Base-by-base conservation (phyloP, 2,888 invertebrate genomes). In the Tribolium freemani region DNA sequence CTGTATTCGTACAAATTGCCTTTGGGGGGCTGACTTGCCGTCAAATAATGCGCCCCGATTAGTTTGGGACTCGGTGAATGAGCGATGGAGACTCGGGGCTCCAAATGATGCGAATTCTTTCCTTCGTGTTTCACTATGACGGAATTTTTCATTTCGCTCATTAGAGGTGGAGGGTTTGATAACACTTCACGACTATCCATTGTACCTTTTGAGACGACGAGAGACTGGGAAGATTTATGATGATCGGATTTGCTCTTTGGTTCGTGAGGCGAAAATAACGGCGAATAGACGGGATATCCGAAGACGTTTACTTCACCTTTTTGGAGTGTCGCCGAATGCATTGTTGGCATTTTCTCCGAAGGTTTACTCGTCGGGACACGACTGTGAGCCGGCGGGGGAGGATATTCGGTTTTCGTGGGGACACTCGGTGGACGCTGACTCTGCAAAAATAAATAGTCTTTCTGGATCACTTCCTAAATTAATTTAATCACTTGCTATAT, bases 91-190 rank as follows among this genome's bases (percentile, higher is more conserved):
- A 83, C 84, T 67, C 85, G 79, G 4, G 84, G 78, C 56, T 91
- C 91, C 72, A 91, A 83, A 83, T 90, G 90, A 81, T 90, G 90
- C 4, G 86, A 83, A 70, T 87, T 87, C 84, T 93, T 91, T 64
- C 90, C 90, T 81, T 93, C 93, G 85, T 93, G 93, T 84, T 94
- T 93, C 73, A 94, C 94, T 85, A 94, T 94, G 84, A 94, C 94
- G 82, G 93, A 92, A 85, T 90, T 93, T 85, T 93, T 93, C 80
- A 89, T 87, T 85, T 93, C 93, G 79, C 91, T 90, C 77, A 92
- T 88, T 69, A 93, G 86, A 3, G 92, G 91, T 63, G 93, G 91
- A 11, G 92, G 92, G 75, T 91, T 92, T 71, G 91, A 90, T 68
- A 92, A 86, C 63, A 73, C 86, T 75, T 80, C 81, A 4, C 81